A percentile compares a stretch with the other conserved stretches of the same genome.
Conservation (phyloP, 2,888 invertebrate genomes). For the Oegoconia quadripuncta region DNA sequence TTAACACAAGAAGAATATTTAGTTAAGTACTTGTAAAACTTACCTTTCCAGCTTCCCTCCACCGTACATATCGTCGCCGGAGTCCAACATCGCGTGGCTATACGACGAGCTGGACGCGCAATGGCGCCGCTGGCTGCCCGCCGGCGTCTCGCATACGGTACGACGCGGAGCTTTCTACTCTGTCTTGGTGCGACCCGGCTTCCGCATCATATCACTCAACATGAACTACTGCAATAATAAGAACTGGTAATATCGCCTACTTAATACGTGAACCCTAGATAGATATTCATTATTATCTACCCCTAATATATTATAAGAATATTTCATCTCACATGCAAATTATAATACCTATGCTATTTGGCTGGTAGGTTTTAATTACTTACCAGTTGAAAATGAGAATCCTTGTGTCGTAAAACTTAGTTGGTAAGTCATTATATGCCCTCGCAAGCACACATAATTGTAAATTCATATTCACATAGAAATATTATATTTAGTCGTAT, state of each 20-base stretch:
- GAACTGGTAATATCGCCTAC: slow-evolving; percentile 94
- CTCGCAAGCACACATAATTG: too few species aligned
- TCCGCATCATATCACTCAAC: slow-evolving; percentile 95
- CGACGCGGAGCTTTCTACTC: slow-evolving; percentile 95
- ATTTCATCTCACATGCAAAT: not conserved
- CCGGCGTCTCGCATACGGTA: slow-evolving; percentile 91
- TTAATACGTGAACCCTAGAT: too few species aligned
- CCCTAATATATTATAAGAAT: too few species aligned
- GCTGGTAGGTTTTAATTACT: not conserved
- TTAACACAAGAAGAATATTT: too few species aligned
- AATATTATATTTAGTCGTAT: too few species aligned
- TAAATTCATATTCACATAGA: too few species aligned
- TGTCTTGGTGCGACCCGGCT: slow-evolving; percentile 92
- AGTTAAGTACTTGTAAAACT: too few species aligned
- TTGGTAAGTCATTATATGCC: too few species aligned
- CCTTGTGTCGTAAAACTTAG: too few species aligned
- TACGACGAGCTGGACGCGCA: slow-evolving; percentile 93
- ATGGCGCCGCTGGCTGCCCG: slow-evolving; percentile 95
- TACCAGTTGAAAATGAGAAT: too few species aligned
- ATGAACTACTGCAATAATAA: slow-evolving; percentile 98
- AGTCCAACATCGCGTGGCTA: slow-evolving; percentile 93
- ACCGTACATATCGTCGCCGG: slow-evolving; percentile 88
- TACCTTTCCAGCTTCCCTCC: slow-evolving; percentile 87
- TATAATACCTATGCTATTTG: too few species aligned
- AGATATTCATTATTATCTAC: too few species aligned